These are phyloP conservation scores for human (Homo sapiens) DNA, from an alignment of 2,113 vertebrate genomes.

Conservation along the genomic window GRCh38 chr20:33019001-33019500, in stretches of 20 bases:
- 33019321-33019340: background rate
- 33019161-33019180: background rate
- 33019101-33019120: conserved; percentile 75
- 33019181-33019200: background rate
- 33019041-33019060: conserved; percentile 45
- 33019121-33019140: background rate
- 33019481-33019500: accelerated
- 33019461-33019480: background rate
- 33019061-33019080: conserved; percentile 39
- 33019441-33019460: background rate
- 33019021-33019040: background rate
- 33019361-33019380: background rate
- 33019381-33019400: background rate
- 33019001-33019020: background rate
- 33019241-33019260: background rate
- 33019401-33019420: background rate
- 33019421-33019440: too few species aligned
- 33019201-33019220: background rate
- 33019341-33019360: background rate
- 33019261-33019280: background rate
- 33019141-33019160: background rate
- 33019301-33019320: background rate
- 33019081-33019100: conserved; percentile 75
- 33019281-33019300: accelerated
- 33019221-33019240: background rate